Percentiles rank a stretch among this genome's conserved stretches.
phyloP scores from a whole-genome alignment of 2,888 invertebrate genomes.

The Aspidiotus destructor region DNA sequence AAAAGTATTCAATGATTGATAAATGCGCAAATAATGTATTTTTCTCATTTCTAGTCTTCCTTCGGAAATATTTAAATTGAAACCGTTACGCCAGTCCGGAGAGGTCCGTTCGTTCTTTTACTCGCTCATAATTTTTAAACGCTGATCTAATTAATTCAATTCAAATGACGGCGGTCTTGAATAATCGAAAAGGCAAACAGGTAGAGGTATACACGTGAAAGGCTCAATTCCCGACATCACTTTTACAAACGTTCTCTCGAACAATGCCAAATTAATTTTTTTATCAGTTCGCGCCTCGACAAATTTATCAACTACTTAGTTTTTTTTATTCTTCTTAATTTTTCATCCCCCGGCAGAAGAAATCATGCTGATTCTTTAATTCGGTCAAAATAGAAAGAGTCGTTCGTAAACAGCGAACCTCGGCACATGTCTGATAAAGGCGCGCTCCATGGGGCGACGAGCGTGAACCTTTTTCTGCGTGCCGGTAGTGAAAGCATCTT shows the following conservation, averaged over 20 bases:
- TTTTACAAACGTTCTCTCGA: conserved; percentile 6
- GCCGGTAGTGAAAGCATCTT: conserved; percentile 12
- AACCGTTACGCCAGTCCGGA: too few relatives aligned
- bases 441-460: conserved; percentile 23
- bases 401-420: conserved; percentile 27
- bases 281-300: neutral
- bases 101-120: too few relatives aligned
- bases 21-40: too few relatives aligned
- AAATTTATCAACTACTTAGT: neutral
- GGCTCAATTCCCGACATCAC: neutral
- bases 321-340: conserved; percentile 7
- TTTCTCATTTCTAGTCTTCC: too few relatives aligned
- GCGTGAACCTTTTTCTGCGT: conserved; percentile 3
- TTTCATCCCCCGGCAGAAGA: conserved; percentile 1
- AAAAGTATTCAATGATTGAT: too few relatives aligned
- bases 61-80: too few relatives aligned
- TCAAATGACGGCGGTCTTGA: conserved; percentile 2
- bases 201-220: too few relatives aligned
- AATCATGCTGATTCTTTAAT: conserved; percentile 29
- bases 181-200: neutral
- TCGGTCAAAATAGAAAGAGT: conserved; percentile 22
- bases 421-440: conserved; percentile 26
- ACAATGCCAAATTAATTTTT: conserved; percentile 20
- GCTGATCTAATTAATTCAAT: too few relatives aligned
- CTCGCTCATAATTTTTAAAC: too few relatives aligned